Evolutionary conservation across 2,113 vertebrate genomes (phyloP).

Genomic region (Rhynchopsitta pachyrhyncha): DNA sequence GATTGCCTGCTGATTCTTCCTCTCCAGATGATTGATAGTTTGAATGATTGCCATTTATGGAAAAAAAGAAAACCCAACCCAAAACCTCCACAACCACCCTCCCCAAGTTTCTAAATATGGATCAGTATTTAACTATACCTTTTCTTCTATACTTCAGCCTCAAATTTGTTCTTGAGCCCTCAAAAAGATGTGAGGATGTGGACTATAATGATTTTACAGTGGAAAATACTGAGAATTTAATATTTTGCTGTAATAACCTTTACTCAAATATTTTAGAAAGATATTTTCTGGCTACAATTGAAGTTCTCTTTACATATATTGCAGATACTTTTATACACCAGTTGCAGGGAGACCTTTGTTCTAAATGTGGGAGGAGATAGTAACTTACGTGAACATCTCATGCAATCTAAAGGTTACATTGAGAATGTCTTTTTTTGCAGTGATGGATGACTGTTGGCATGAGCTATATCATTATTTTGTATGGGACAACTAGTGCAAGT

Average conservation of each 20-base stretch:
- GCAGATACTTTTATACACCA: neutral
- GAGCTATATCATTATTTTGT: slow-evolving; percentile 13
- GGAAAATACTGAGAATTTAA: neutral
- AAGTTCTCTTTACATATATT: neutral
- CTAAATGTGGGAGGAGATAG: slow-evolving; percentile 29
- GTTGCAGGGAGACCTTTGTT: neutral
- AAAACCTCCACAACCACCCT: neutral
- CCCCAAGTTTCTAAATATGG: neutral
- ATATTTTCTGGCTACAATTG: neutral
- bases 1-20: slow-evolving; percentile 58
- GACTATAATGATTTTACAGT: neutral
- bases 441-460: slow-evolving; percentile 9
- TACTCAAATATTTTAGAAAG: neutral
- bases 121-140: neutral
- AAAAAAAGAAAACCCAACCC: neutral
- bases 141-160: neutral
- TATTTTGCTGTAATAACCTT: neutral
- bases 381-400: neutral
- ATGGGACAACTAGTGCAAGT: neutral
- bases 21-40: slow-evolving; percentile 56
- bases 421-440: neutral
- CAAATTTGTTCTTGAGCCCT: neutral
- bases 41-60: slow-evolving; percentile 21
- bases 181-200: neutral
- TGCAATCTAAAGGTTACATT: slow-evolving; percentile 38